Base-by-base conservation (phyloP, 92 coral and sea anemone genomes). In the Phenganax marumi region DNA sequence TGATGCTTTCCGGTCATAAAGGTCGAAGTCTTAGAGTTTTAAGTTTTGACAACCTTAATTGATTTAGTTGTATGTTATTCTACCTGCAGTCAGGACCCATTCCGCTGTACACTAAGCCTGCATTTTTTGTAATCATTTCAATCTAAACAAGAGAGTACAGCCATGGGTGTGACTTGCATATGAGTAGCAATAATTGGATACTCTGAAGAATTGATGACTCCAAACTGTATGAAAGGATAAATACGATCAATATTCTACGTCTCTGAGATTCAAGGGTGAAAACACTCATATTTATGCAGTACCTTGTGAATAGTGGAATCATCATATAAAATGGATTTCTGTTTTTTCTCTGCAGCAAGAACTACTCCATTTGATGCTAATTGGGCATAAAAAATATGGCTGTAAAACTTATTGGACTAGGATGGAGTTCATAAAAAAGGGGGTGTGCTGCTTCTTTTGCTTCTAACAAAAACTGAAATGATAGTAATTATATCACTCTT, bases 41-140 rank as follows among this genome's bases (percentile, higher is more conserved):
- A n/a, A n/a, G n/a, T n/a, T n/a, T n/a, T n/a, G n/a, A n/a, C n/a
- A n/a, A n/a, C n/a, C n/a, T n/a, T n/a, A n/a, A n/a, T n/a, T n/a
- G n/a, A n/a, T n/a, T n/a, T n/a, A n/a, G n/a, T n/a, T n/a, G n/a
- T n/a, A n/a, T 25, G 12, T 48, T n/a, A 19, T 26, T 17, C 7
- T 75, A 95, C 98, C 98, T 95, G 87, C 93, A 95, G 85, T 95
- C 98, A 52, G 98, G 98, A 0, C 98, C 98, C 98, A 95, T 95
- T 23, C 98, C 98, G 87, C 98, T 95, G 75, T 95, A 95, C 55
- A 95, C 93, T 92, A 95, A 87, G 10, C 98, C 98, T 74, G 90
- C 83, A 82, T 87, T 95, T 73, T 92, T 95, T 46, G 98, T 95
- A 26, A 95, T 90, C 93, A 95, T 92, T 83, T 95, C 98, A 21